Evolutionary conservation across 92 coral and sea anemone genomes (phyloP), one percentile per base, ranked within the genome.

Genomic region (Pocillopora grandis): DNA sequence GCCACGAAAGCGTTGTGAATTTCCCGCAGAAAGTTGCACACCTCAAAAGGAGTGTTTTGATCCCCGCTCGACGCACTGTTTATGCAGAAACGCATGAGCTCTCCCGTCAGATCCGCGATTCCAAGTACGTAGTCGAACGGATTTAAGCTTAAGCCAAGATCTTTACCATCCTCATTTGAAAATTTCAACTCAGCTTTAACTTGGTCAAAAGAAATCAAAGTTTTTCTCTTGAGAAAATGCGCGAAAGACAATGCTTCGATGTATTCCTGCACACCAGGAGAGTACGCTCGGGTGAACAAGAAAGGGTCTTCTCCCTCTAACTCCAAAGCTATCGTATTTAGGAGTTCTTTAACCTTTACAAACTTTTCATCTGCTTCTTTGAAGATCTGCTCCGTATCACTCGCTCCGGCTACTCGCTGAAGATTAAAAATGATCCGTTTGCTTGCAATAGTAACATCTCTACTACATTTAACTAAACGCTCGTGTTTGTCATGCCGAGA

Each of bases 31-130:
- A 97, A 90, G 80, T 85, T 74, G 72, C 99, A 94, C 62, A 94
- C 92, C 63, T 88, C 85, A 64, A 92, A 88, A 10, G 97, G 98
- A 12, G 94, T 92, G 27, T 77, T 76, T 52, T 83, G 77, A 79
- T 92, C 96, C 1, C 98, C 99, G 56, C 90, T 91, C 0, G 98
- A 98, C 16, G 98, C 98, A 62, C 97, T 90, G 87, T 97, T 97
- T 17, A 97, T 83, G 48, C 97, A 91, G 27, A 97, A 84, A 12
- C 99, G 93, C 99, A 97, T 97, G 65, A 97, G 59, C 72, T 97
- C 99, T 11, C 99, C 99, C 0, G 99, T 97, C 60, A 97, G 86
- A 86, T 97, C 99, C n/a, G 99, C 96, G 55, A 97, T 80, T 23
- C 98, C 99, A 56, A 97, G 94, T 35, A 95, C 68, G 71, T 92